Base-by-base conservation (phyloP, 2,888 invertebrate genomes). In the Apamea crenata region DNA sequence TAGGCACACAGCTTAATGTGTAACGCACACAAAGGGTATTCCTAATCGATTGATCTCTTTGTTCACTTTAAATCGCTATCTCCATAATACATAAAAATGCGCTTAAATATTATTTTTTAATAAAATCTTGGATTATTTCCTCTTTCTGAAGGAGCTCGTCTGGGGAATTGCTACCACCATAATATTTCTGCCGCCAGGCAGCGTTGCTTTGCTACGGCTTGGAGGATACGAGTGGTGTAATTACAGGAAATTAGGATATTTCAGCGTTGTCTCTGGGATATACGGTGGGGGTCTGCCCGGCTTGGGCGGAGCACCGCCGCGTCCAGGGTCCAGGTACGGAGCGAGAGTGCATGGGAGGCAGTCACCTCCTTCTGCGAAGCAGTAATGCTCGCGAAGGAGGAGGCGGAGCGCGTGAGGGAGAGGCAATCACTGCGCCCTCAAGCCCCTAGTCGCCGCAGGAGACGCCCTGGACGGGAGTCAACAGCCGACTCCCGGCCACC, bases 1-100 rank as follows among this genome's bases (percentile, higher is more conserved):
- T 25, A 56, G n/a, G 18, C 18, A 59, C 47, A 61, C 47, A 8
- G 14, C 66, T 53, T 18, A 36, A 29, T 59, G 59, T 29, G 66
- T 29, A 56, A 67, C 10, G 12, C 21, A 47, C 44, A 25, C 29
- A 77, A 59, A 77, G 67, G 18, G 36, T 29, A 50, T 78, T 29
- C n/a, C 25, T 18, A 78, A 68, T 78, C 40, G n/a, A 40, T 77
- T 50, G 29, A 47, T 66, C 16, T 67, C n/a, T 66, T 65, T 32
- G n/a, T 36, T 78, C 1, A 56, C 29, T n/a, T 66, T 32, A 10
- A 44, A 18, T 67, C 5, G 25, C 8, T 32, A 47, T 59, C 36
- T 29, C 14, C 32, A 56, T 36, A 36, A 14, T 29, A 21, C 47
- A 7, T 29, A 25, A 25, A 4, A 10, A 21, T 21, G 68, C 12